Evolutionary conservation across 2,797 vertebrate species (phyloP).

Genomic region (Megaceryle alcyon): DNA sequence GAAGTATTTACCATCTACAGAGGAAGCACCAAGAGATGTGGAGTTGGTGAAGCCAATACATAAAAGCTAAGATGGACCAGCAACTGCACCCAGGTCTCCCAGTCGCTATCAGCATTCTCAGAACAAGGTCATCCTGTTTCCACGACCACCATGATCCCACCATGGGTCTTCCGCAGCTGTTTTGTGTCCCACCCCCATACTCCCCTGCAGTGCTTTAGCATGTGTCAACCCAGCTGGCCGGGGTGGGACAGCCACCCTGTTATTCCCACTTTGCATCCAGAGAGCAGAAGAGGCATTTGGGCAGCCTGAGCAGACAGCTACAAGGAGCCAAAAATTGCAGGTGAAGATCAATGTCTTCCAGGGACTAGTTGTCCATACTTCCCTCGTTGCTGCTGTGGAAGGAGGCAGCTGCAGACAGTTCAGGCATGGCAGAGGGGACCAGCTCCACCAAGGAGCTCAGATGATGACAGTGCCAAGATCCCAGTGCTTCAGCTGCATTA

Average conservation of each 20-base stretch:
- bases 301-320: not conserved
- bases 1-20: not conserved
- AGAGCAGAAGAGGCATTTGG: not conserved
- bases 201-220: not conserved
- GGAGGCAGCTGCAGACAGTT: not conserved
- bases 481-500: not conserved
- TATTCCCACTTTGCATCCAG: not conserved
- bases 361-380: not conserved
- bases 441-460: not conserved
- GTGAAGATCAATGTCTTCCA: not conserved
- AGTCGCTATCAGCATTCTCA: not conserved
- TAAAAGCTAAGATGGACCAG: not conserved
- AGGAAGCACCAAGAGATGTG: not conserved
- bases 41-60: fast-evolving
- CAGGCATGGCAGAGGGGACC: not conserved
- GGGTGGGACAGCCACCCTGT: not conserved
- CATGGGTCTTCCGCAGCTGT: not conserved
- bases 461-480: not conserved
- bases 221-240: fast-evolving
- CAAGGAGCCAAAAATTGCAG: not conserved
- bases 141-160: not conserved
- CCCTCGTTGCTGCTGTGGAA: not conserved
- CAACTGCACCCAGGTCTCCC: not conserved
- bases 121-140: not conserved
- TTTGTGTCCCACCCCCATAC: not conserved